These are phyloP conservation scores for Empidonax traillii DNA, from an alignment of 2,113 vertebrate species.

Conservation along the genomic window DNA sequence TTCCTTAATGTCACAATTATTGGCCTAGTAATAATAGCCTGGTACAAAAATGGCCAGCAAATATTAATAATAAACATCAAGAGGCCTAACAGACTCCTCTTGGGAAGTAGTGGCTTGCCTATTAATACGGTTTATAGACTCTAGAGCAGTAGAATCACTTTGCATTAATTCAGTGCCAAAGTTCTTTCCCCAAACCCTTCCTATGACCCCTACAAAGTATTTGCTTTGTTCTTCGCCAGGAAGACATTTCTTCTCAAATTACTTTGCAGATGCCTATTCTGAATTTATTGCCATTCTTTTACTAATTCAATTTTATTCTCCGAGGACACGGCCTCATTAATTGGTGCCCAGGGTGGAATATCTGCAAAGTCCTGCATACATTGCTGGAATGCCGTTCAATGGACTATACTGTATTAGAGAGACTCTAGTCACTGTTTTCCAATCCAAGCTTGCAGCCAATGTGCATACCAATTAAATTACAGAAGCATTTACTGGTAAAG, in stretches of 20 bases:
- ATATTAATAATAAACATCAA: background rate
- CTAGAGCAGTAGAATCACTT: background rate
- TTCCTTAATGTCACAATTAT: background rate
- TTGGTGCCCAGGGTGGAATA: background rate
- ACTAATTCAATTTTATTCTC: conserved; percentile 7
- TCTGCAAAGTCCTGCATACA: background rate
- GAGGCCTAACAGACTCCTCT: background rate
- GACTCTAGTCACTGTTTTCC: background rate
- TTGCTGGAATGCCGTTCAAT: background rate
- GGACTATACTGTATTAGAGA: background rate
- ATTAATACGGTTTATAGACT: background rate
- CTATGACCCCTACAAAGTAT: background rate
- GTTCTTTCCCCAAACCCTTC: background rate
- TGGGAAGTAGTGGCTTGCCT: background rate
- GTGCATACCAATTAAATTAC: background rate
- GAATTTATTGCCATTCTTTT: conserved; percentile 40
- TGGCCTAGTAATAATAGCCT: background rate
- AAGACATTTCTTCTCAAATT: conserved; percentile 9
- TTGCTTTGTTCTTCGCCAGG: conserved; percentile 24
- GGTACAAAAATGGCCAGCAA: background rate
- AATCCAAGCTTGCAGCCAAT: background rate
- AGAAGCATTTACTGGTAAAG: background rate
- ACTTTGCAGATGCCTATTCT: background rate
- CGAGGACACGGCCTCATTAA: background rate
- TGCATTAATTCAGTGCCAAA: background rate